Conservation (phyloP, 2,113 vertebrate species). For the Callaeas wilsoni region DNA sequence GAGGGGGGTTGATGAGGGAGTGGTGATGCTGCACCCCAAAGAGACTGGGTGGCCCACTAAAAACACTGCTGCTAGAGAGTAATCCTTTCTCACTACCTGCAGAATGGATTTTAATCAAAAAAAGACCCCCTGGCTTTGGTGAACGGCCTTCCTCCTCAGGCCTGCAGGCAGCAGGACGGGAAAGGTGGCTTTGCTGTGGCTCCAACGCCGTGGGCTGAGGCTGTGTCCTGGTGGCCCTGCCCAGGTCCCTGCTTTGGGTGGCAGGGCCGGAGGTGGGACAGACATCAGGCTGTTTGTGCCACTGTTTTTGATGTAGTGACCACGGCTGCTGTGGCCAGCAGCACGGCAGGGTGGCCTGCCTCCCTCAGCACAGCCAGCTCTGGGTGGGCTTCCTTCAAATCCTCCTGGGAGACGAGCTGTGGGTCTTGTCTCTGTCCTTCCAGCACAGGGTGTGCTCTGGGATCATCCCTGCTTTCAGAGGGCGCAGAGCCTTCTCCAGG, state of each 20-base stretch:
- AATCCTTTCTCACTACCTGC: neutral
- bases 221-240: neutral
- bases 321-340: neutral
- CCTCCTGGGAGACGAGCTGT: neutral
- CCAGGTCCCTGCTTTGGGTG: neutral
- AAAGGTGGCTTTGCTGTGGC: neutral
- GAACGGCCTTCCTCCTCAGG: neutral
- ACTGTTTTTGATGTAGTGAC: neutral
- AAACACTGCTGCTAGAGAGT: neutral
- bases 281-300: fast-evolving
- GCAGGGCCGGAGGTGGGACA: neutral
- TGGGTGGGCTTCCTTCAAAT: neutral
- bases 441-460: neutral
- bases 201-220: neutral
- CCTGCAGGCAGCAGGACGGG: neutral
- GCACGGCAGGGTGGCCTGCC: neutral
- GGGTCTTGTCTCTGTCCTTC: neutral
- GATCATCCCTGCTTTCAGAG: neutral
- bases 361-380: neutral
- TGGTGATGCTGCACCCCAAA: neutral
- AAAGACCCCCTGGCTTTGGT: neutral
- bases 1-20: neutral
- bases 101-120: neutral
- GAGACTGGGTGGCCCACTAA: neutral
- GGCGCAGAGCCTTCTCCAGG: neutral